Conservation (phyloP, 2,113 vertebrate genomes). For the Hiodon tergisus region DNA sequence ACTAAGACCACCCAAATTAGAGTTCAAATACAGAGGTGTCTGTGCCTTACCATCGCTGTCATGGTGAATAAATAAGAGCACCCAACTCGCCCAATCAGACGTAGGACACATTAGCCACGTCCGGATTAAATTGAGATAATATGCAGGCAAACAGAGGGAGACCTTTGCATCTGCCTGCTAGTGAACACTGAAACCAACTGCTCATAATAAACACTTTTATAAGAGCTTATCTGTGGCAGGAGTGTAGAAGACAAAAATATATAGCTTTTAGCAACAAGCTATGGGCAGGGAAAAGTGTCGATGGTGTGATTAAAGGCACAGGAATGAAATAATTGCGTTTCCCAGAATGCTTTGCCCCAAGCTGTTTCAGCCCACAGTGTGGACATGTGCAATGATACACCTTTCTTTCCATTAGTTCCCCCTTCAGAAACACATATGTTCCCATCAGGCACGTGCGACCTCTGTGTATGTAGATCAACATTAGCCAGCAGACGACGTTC, state of each 20-base stretch:
- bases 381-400: too few species aligned
- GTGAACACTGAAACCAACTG: slow-evolving; percentile 33
- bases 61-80: not conserved
- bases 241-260: too few species aligned
- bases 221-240: slow-evolving; percentile 18
- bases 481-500: too few species aligned
- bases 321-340: slow-evolving; percentile 27
- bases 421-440: too few species aligned
- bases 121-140: not conserved
- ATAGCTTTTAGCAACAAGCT: slow-evolving; percentile 13
- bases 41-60: not conserved
- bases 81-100: not conserved
- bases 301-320: slow-evolving; percentile 18
- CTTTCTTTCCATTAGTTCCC: too few species aligned
- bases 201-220: slow-evolving; percentile 31
- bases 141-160: slow-evolving; percentile 32
- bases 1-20: too few species aligned
- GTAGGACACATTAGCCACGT: not conserved
- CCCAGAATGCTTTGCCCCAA: too few species aligned
- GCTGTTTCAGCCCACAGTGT: too few species aligned
- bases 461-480: too few species aligned
- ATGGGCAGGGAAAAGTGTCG: slow-evolving; percentile 19
- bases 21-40: not conserved
- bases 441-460: too few species aligned
- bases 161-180: slow-evolving; percentile 34